These are phyloP conservation scores for Gambusia holbrooki DNA, from an alignment of 2,113 vertebrate species.

Conservation along the genomic window DNA sequence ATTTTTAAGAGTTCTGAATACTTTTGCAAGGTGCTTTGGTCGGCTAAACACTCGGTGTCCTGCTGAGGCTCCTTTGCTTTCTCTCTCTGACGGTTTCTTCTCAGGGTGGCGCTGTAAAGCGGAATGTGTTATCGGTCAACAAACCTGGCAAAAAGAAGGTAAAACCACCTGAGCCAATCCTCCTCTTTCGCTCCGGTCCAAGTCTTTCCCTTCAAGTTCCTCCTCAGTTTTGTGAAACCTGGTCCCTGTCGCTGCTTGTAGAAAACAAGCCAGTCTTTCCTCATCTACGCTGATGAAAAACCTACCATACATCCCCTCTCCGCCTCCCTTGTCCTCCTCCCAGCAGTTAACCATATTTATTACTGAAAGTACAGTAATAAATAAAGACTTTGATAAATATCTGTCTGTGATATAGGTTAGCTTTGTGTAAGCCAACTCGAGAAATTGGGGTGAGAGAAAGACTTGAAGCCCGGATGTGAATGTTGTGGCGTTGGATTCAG, in stretches of 20 bases:
- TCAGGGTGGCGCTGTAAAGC: slow-evolving; percentile 62
- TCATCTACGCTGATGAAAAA: neutral
- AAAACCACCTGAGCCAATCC: slow-evolving; percentile 28
- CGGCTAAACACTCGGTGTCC: too few relatives aligned
- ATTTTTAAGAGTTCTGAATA: neutral
- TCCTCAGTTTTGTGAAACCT: neutral
- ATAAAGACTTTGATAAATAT: too few relatives aligned
- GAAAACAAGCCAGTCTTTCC: neutral
- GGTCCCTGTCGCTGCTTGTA: neutral
- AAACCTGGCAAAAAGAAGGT: slow-evolving; percentile 71
- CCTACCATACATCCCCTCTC: neutral
- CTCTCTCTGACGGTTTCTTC: slow-evolving; percentile 23
- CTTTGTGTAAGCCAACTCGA: too few relatives aligned
- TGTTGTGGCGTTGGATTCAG: neutral
- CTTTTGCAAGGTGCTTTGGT: neutral
- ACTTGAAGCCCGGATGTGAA: too few relatives aligned
- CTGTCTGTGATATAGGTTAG: too few relatives aligned
- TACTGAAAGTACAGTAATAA: too few relatives aligned
- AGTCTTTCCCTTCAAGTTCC: neutral
- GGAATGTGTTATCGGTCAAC: slow-evolving; percentile 66
- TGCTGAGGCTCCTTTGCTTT: neutral
- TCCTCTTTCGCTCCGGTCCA: neutral
- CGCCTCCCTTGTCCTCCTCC: slow-evolving; percentile 20
- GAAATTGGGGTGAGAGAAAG: too few relatives aligned
- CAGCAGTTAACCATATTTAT: neutral